A percentile compares a stretch with the other conserved stretches of the same genome.
phyloP scores from a whole-genome alignment of 2,888 invertebrate species.

The Ypsolopha scabrella region DNA sequence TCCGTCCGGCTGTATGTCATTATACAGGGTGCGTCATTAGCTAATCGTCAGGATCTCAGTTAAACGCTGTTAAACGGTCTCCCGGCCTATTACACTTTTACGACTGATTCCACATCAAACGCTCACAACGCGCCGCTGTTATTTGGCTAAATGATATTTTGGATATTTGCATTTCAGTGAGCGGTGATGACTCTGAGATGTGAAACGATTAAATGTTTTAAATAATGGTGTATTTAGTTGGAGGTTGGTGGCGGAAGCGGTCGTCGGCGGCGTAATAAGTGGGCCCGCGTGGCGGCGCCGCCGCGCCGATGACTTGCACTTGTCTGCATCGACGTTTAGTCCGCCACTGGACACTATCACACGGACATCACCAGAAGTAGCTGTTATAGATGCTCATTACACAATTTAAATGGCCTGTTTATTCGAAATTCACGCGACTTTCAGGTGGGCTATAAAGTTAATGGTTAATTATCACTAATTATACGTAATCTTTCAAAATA shows the following conservation, averaged over 20 bases:
- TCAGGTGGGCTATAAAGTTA: no score
- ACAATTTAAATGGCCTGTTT: no score
- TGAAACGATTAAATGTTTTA: slow-evolving; percentile 1
- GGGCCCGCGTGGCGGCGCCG: slow-evolving; percentile 34
- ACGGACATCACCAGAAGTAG: not conserved
- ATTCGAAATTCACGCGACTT: no score
- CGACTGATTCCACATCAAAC: slow-evolving; percentile 22
- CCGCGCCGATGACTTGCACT: slow-evolving; percentile 56
- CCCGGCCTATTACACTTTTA: slow-evolving; percentile 37
- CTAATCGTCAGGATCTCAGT: slow-evolving; percentile 47
- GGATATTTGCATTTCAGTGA: slow-evolving; percentile 4
- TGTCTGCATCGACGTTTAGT: slow-evolving; percentile 3
- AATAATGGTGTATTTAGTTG: slow-evolving; percentile 1
- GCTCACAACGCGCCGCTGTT: slow-evolving; percentile 1
- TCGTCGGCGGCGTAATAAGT: slow-evolving; percentile 44
- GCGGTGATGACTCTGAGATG: not conserved
- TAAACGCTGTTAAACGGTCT: slow-evolving; percentile 56
- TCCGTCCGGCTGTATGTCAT: slow-evolving; percentile 22
- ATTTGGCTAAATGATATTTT: slow-evolving; percentile 1
- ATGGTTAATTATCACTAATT: not conserved
- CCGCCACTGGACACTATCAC: not conserved
- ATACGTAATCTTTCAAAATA: not conserved
- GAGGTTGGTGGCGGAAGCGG: slow-evolving; percentile 10
- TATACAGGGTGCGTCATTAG: slow-evolving; percentile 43
- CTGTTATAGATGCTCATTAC: no score